Base-by-base conservation (phyloP, 1,140 invertebrate species). In the Drosophila micromelanica region DNA sequence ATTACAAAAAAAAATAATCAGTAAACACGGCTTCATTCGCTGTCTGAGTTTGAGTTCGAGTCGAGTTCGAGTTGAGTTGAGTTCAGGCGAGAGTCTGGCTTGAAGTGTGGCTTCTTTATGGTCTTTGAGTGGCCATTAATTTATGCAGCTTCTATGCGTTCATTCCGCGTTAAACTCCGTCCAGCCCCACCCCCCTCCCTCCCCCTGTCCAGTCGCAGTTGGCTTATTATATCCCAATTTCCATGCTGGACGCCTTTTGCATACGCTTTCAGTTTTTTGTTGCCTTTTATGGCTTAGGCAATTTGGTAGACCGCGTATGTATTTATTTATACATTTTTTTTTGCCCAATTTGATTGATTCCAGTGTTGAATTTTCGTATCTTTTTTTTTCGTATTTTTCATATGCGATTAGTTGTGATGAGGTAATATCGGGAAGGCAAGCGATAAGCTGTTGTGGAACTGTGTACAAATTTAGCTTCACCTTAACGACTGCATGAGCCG, bases 281-380 rank as follows among this genome's bases (percentile, higher is more conserved):
- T 7, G 15, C 12, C 64, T 60, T 54, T 57, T 45, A 32, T 57
- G 40, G 42, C 13, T 54, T 20, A 20, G 46, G 11, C 23, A 71
- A 80, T 79, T 79, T 79, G 64, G 32, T 75, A 61, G 71, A 64
- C 76, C 40, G 17, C 27, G 61, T 75, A 62, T 71, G 59, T 63
- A 9, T 35, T 46, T 13, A 17, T 48, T 38, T n/a, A n/a, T n/a
- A n/a, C n/a, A n/a, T 49, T n/a, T 38, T 48, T 23, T 61, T 54
- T 51, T 67, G 30, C 54, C 42, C 79, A 60, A 76, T 79, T 77
- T 84, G 79, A 85, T 80, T 84, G 76, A 84, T 76, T 76, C 27
- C 49, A 42, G 56, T 55, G 37, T 23, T 23, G 40, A 54, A 7
- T 49, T 65, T 80, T 64, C 54, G 17, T 61, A 65, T 13, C 57